Base-by-base conservation (phyloP, 1,140 invertebrate genomes). In the Macrobrachium nipponense region DNA sequence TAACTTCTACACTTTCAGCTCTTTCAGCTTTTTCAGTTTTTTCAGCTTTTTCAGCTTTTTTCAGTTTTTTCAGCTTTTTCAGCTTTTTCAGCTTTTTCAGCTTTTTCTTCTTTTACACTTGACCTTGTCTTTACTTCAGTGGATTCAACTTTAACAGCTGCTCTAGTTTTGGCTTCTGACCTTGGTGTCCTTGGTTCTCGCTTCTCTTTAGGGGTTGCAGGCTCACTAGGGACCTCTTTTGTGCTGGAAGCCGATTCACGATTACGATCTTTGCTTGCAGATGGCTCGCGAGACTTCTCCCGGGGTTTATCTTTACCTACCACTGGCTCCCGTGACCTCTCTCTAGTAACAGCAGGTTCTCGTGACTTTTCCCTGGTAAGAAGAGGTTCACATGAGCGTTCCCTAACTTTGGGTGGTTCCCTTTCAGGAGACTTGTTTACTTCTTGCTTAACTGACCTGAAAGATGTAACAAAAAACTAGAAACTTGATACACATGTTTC, bases 101-200 rank as follows among this genome's bases (percentile, higher is more conserved):
- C 58, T 75, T 68, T 81, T 27, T 87, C 85, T 23, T 87, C 79
- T 43, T 75, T 62, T 12, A 17, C 59, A 51, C 83, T 73, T n/a
- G 83, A 79, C 43, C 83, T 18, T 1, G 83, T 87, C 78, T 87
- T 87, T 36, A 81, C 72, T 64, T 87, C 78, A 15, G 18, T 72
- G 15, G 27, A 60, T 68, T 82, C 80, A 59, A 2, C 43, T 77
- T 73, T 82, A 7, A 23, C 61, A 36, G 70, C 75, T 66, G 80
- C 79, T 61, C 86, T 76, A 5, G 73, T 82, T 59, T 87, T 87
- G 17, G 61, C 80, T 20, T 82, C 86, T n/a, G 73, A 76, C 15
- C 79, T 51, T 15, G 86, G 80, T 6, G 82, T 85, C 59, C 82
- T 78, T 7, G 82, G 82, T 66, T 87, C 86, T 60, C 80, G 60